Evolutionary conservation across 2,797 vertebrate genomes (phyloP).

Genomic region (Graptemys geographica): DNA sequence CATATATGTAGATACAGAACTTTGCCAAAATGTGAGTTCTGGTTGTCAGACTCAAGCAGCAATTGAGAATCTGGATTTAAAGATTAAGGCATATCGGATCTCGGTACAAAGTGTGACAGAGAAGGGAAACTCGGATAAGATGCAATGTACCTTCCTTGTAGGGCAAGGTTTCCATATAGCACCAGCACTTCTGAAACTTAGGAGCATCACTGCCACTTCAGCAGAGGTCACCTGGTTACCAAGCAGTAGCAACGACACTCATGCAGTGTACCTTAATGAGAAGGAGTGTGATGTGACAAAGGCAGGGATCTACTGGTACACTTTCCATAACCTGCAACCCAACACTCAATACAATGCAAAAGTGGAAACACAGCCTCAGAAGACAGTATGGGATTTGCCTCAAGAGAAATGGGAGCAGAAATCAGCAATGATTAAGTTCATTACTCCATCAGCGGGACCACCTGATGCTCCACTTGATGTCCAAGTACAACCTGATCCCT

Average conservation of each 20-base stretch:
- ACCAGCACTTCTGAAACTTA: conserved; percentile 81
- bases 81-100: conserved; percentile 80
- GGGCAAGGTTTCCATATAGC: conserved; percentile 80
- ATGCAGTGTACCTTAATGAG: conserved; percentile 85
- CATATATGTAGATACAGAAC: conserved; percentile 85
- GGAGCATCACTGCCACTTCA: conserved; percentile 84
- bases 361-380: conserved; percentile 85
- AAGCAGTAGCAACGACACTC: conserved; percentile 87
- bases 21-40: conserved; percentile 81
- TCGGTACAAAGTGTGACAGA: conserved; percentile 83
- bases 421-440: conserved; percentile 83
- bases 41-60: conserved; percentile 84
- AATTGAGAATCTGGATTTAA: conserved; percentile 84
- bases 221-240: conserved; percentile 86
- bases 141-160: conserved; percentile 83
- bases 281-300: conserved; percentile 83
- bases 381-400: conserved; percentile 83
- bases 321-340: conserved; percentile 86
- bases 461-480: conserved; percentile 93
- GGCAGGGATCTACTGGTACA: conserved; percentile 85
- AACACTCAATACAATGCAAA: conserved; percentile 84
- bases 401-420: conserved; percentile 81
- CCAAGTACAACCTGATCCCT: conserved; percentile 87
- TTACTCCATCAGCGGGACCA: conserved; percentile 84
- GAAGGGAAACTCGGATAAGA: conserved; percentile 80